Base-by-base conservation (phyloP, 2,113 vertebrate genomes). In the Catagonus wagneri region DNA sequence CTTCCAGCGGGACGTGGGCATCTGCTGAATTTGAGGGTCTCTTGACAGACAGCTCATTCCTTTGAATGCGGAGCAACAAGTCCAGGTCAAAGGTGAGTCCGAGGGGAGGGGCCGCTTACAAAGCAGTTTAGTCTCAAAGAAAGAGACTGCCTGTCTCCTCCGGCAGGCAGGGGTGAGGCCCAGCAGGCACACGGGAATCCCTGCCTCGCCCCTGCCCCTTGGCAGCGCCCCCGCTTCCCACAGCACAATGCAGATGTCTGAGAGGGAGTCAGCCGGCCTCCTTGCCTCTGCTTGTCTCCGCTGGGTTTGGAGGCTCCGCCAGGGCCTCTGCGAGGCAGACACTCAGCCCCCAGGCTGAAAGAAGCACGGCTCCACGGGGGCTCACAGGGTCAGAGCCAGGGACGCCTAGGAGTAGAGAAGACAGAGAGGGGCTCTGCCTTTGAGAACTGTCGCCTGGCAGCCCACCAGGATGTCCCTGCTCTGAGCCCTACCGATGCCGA, bases 381-480 rank as follows among this genome's bases (percentile, higher is more conserved):
- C 36, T 2, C 0, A 29, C 34, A n/a, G 58, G 68, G 25, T 19
- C 22, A 3, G 15, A 27, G 76, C 96, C 92, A 97, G 72, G 27
- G 58, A 87, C 0, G 0, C 34, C n/a, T 19, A 34, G 71, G 76
- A 69, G 25, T 5, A 17, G 0, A 23, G 52, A 29, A n/a, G 39
- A 52, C 1, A 44, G 29, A 89, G 11, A 29, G 1, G 76, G 20
- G 34, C 54, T 20, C 76, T 79, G 58, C 54, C 76, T 79, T 22
- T 34, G 54, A 72, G 83, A 83, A 52, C 54, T n/a, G 69, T 79
- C 54, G 79, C 95, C 92, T 74, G 89, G 95, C 87, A 97, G 96
- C 93, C 44, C 80, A 76, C 44, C 81, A 69, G 72, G 60, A 27
- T 44, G 90, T 52, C 66, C 19, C 93, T 52, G 61, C 68, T 90